Conservation (phyloP, 2,797 vertebrate genomes). For the Siniperca obscura region DNA sequence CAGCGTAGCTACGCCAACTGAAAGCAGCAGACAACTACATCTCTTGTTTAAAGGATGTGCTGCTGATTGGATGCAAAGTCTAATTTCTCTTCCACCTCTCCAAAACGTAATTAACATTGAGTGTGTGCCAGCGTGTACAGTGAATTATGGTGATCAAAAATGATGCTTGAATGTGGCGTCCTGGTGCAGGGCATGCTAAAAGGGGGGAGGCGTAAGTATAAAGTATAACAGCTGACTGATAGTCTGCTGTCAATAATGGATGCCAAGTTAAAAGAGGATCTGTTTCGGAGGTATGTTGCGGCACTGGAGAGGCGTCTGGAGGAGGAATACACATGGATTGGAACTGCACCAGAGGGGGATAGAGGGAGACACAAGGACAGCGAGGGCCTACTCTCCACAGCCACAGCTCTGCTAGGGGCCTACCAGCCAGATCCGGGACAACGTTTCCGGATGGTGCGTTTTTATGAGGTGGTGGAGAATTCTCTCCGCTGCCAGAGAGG, state of each 20-base stretch:
- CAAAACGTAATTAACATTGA: slow-evolving; percentile 55
- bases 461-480: slow-evolving; percentile 94
- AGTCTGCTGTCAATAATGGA: slow-evolving; percentile 89
- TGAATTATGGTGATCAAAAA: slow-evolving; percentile 72
- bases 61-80: slow-evolving; percentile 69
- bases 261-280: slow-evolving; percentile 97
- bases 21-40: slow-evolving; percentile 49
- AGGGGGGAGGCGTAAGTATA: slow-evolving; percentile 56
- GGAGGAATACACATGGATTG: slow-evolving; percentile 62
- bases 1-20: slow-evolving; percentile 65
- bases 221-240: slow-evolving; percentile 74
- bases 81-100: slow-evolving; percentile 50
- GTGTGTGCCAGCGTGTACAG: slow-evolving; percentile 53
- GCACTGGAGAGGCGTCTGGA: slow-evolving; percentile 92
- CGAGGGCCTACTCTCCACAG: slow-evolving; percentile 92
- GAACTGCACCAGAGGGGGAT: slow-evolving; percentile 75
- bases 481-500: slow-evolving; percentile 90
- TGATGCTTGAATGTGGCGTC: slow-evolving; percentile 74
- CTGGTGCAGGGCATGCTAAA: slow-evolving; percentile 70
- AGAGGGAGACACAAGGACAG: slow-evolving; percentile 87
- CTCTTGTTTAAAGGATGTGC: slow-evolving; percentile 65
- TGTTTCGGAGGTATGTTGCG: slow-evolving; percentile 96
- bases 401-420: slow-evolving; percentile 93
- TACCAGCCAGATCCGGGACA: slow-evolving; percentile 94
- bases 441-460: slow-evolving; percentile 93